These are phyloP conservation scores for Phyllostomus discolor DNA, from an alignment of 2,113 vertebrate genomes.

Conservation along the genomic window DNA sequence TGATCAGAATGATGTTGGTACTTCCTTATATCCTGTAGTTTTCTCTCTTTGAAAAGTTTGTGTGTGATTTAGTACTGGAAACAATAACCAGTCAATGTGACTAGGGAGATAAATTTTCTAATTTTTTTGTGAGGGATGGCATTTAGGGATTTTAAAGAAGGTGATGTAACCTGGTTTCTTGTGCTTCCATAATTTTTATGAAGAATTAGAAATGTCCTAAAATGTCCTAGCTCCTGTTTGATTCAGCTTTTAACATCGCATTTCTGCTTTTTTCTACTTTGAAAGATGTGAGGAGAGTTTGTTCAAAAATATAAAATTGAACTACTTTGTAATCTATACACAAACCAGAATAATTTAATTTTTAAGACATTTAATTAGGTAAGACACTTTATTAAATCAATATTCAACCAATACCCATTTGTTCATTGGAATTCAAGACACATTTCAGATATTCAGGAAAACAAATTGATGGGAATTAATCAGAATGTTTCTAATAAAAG, in stretches of 20 bases:
- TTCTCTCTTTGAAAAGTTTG: background rate
- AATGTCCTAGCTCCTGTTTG: background rate
- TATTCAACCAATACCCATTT: constrained; percentile 28
- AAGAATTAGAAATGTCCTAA: constrained; percentile 29
- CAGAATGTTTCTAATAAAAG: constrained; percentile 49
- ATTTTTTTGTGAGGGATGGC: background rate
- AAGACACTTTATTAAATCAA: background rate
- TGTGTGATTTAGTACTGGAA: background rate
- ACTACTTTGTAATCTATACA: constrained; percentile 8
- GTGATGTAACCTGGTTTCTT: background rate
- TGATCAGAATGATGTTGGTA: background rate
- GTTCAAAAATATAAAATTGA: background rate
- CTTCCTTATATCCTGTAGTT: background rate
- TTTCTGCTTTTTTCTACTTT: background rate
- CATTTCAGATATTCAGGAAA: constrained; percentile 19
- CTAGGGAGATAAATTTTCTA: background rate
- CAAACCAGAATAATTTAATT: background rate
- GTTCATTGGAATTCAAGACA: constrained; percentile 36
- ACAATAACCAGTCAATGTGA: background rate
- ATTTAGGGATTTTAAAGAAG: background rate
- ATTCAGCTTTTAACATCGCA: background rate
- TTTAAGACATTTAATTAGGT: constrained; percentile 37
- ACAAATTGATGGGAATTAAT: constrained; percentile 51
- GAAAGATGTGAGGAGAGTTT: background rate
- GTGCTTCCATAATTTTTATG: background rate